A percentile compares a stretch with the other conserved stretches of the same genome.
phyloP scores from a whole-genome alignment of 35 echinoderm and acorn worm species.

The Heliocidaris erythrogramma region DNA sequence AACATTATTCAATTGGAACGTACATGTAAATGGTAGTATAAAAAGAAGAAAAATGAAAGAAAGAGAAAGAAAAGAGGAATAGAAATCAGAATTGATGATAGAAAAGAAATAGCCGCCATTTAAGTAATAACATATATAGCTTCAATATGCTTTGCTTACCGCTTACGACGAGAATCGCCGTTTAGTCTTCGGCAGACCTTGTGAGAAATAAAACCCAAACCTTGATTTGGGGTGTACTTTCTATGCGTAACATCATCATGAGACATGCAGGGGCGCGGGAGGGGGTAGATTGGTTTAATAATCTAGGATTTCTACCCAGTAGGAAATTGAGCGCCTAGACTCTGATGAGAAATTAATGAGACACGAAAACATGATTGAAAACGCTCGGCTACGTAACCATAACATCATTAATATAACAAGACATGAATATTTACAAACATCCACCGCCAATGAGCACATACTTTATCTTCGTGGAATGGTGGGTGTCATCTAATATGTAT shows the following conservation, averaged over 20 bases:
- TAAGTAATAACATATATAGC: not conserved
- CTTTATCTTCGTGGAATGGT: too few relatives aligned
- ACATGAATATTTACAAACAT: too few relatives aligned
- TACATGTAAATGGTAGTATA: not conserved
- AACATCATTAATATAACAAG: not conserved
- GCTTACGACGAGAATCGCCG: too few relatives aligned
- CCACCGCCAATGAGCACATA: too few relatives aligned
- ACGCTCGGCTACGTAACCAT: not conserved
- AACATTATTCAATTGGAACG: too few relatives aligned
- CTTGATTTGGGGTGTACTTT: too few relatives aligned
- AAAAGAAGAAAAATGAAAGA: not conserved
- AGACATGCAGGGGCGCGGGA: too few relatives aligned
- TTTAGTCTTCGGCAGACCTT: too few relatives aligned
- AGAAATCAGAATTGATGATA: not conserved
- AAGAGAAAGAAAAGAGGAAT: not conserved
- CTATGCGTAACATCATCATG: too few relatives aligned
- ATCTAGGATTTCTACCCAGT: not conserved
- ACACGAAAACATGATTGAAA: not conserved
- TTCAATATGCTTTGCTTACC: too few relatives aligned
- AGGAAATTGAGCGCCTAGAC: not conserved
- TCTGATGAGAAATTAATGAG: not conserved
- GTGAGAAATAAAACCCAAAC: too few relatives aligned
- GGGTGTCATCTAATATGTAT: too few relatives aligned
- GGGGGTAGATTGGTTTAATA: not conserved
- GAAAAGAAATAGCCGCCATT: not conserved